These are phyloP conservation scores for Lindbergichthys nudifrons DNA, from an alignment of 2,797 vertebrate genomes.

Conservation along the genomic window DNA sequence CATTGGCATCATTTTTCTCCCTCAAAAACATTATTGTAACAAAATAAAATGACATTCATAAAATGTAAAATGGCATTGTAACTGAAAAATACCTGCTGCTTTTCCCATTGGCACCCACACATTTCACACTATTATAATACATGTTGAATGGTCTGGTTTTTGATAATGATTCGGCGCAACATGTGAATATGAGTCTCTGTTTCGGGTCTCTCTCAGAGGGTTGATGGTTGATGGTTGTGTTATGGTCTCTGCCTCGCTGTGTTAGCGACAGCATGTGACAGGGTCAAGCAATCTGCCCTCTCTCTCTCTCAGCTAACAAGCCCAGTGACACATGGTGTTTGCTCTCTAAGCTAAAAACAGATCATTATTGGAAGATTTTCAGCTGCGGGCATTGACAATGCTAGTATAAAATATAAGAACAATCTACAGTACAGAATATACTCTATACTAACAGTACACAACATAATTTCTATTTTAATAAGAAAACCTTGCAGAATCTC, in stretches of 20 bases:
- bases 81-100: not conserved
- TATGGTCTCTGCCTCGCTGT: not conserved
- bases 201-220: constrained; percentile 10
- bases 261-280: constrained; percentile 41
- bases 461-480: not conserved
- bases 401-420: not conserved
- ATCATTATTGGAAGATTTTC: constrained; percentile 39
- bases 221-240: constrained; percentile 14
- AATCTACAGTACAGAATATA: not conserved
- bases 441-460: not conserved
- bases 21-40: no score
- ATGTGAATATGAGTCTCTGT: constrained; percentile 4
- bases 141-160: not conserved
- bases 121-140: constrained; percentile 3
- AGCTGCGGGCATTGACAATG: not conserved
- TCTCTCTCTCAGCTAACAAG: constrained; percentile 50
- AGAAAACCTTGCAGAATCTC: not conserved
- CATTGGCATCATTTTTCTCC: no score
- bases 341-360: constrained; percentile 31
- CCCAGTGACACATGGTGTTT: constrained; percentile 33
- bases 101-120: not conserved
- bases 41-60: not conserved
- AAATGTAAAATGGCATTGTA: not conserved
- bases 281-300: constrained; percentile 48
- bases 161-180: constrained; percentile 1